phyloP scores from a whole-genome alignment of 2,888 invertebrate genomes.

The Cyclophora albipunctata region DNA sequence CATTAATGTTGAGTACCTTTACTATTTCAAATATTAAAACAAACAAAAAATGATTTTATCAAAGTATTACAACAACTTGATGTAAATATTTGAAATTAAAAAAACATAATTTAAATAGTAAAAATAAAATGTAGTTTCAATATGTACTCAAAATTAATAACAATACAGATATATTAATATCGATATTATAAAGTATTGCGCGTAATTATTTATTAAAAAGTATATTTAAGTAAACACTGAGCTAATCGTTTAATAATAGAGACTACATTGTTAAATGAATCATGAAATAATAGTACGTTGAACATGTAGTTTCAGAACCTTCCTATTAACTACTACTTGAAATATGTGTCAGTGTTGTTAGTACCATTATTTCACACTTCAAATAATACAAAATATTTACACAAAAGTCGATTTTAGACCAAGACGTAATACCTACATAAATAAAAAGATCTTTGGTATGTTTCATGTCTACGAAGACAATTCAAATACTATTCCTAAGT shows the following conservation, averaged over 20 bases:
- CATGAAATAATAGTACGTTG: slow-evolving; percentile 10
- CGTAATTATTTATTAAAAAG: slow-evolving; percentile 1
- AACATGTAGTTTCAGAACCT: not conserved
- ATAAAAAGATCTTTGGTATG: slow-evolving; percentile 21
- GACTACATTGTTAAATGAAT: slow-evolving; percentile 10
- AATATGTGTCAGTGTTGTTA: not conserved
- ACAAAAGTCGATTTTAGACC: slow-evolving; percentile 10
- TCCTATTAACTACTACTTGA: not conserved
- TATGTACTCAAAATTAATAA: slow-evolving; percentile 8
- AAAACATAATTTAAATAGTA: too few species aligned
- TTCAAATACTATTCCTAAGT: too few species aligned
- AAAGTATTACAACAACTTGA: too few species aligned
- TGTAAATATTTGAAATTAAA: too few species aligned
- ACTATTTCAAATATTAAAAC: too few species aligned
- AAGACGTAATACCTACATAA: slow-evolving; percentile 4
- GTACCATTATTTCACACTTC: slow-evolving; percentile 10
- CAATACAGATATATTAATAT: slow-evolving; percentile 9
- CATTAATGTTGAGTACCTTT: not conserved
- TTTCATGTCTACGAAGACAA: slow-evolving; percentile 10
- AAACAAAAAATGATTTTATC: too few species aligned
- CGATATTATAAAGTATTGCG: slow-evolving; percentile 4
- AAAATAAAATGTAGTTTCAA: too few species aligned
- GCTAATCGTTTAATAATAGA: slow-evolving; percentile 15
- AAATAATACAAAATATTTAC: slow-evolving; percentile 23
- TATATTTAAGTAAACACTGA: slow-evolving; percentile 27